These are phyloP conservation scores for Lophius piscatorius DNA, from an alignment of 2,113 vertebrate species.

Conservation along the genomic window DNA sequence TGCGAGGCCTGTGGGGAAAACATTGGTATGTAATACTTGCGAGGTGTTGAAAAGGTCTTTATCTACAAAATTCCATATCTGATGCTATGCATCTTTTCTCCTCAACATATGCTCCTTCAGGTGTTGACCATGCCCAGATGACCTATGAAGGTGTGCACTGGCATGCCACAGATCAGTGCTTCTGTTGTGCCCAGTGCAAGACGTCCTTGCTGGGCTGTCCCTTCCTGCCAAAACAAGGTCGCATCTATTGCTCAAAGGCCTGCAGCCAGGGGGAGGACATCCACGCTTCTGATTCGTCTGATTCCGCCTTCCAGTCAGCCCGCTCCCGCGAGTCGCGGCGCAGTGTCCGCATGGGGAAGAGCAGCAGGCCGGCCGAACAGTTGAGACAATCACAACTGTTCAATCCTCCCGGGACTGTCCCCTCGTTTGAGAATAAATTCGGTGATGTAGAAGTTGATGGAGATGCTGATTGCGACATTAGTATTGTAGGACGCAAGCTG, in stretches of 20 bases:
- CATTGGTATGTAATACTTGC: constrained; percentile 83
- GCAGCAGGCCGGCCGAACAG: constrained; percentile 88
- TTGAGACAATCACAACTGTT: constrained; percentile 89
- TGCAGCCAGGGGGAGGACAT: constrained; percentile 93
- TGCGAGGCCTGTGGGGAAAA: constrained; percentile 95
- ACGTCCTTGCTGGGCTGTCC: constrained; percentile 92
- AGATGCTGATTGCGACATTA: constrained; percentile 73
- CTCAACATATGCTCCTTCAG: constrained; percentile 62
- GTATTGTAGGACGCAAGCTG: constrained; percentile 88
- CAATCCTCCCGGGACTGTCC: constrained; percentile 40
- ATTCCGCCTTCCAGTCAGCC: constrained; percentile 94
- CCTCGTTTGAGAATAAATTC: constrained; percentile 76
- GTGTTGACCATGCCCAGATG: constrained; percentile 97
- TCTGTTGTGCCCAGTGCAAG: constrained; percentile 94
- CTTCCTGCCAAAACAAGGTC: constrained; percentile 93
- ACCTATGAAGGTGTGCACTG: constrained; percentile 95
- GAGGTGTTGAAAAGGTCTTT: too few relatives aligned
- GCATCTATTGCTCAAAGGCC: constrained; percentile 93
- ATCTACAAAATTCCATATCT: neutral
- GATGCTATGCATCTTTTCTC: neutral
- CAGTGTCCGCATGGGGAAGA: constrained; percentile 91
- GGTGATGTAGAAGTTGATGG: constrained; percentile 49
- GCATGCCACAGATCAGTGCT: constrained; percentile 95
- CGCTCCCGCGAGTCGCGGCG: constrained; percentile 90
- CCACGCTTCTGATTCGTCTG: constrained; percentile 91